Evolutionary conservation across 2,113 vertebrate species (phyloP).

Genomic region (Sarotherodon lohbergeri): DNA sequence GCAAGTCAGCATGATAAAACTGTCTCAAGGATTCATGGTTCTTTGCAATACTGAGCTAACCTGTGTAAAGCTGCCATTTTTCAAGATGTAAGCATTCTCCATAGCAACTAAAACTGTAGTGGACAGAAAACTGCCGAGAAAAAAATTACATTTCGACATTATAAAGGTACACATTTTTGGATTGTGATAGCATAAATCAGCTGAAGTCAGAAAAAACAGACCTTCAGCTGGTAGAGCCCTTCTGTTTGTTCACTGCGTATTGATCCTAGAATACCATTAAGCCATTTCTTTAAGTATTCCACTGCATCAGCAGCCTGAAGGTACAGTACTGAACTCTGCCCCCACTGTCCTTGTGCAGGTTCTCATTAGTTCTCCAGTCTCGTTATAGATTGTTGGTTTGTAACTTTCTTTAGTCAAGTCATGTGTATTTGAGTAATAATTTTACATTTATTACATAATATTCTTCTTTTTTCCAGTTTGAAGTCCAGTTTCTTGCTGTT

Average conservation of each 20-base stretch:
- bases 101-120: neutral
- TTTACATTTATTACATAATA: neutral
- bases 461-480: neutral
- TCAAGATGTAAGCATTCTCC: neutral
- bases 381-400: neutral
- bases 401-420: neutral
- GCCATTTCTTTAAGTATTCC: constrained; percentile 51
- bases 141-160: neutral
- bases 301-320: constrained; percentile 45
- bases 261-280: constrained; percentile 58
- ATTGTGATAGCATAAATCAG: constrained; percentile 20
- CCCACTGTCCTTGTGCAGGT: neutral
- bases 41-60: neutral
- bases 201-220: constrained; percentile 15
- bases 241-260: constrained; percentile 41
- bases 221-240: constrained; percentile 37
- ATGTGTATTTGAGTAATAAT: neutral
- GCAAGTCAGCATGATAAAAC: neutral
- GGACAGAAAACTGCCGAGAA: neutral
- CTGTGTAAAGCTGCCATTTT: neutral
- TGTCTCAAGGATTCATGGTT: neutral
- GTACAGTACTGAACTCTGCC: neutral
- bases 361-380: neutral
- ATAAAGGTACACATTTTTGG: neutral
- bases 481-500: neutral